Percentiles rank a stretch among this genome's conserved stretches.
Evolutionary conservation across 2,113 vertebrate species (phyloP).

Genomic region (Sceloporus undulatus): DNA sequence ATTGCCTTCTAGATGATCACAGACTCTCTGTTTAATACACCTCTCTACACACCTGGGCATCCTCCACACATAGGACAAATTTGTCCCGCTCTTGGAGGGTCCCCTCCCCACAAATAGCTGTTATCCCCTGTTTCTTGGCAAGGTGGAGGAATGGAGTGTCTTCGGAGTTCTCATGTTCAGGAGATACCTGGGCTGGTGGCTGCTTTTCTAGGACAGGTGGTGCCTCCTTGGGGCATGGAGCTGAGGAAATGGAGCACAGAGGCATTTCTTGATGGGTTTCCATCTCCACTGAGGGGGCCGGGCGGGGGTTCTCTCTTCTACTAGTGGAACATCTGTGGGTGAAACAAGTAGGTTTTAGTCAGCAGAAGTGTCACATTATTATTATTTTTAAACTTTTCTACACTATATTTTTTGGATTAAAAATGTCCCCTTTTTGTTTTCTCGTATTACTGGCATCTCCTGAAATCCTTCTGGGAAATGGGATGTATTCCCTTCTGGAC

Average conservation of each 20-base stretch:
- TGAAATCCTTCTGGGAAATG: too few relatives aligned
- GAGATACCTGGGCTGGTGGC: slow-evolving; percentile 59
- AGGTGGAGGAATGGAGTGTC: slow-evolving; percentile 84
- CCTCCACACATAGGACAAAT: too few relatives aligned
- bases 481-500: too few relatives aligned
- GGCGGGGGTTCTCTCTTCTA: slow-evolving; percentile 50
- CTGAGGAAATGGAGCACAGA: slow-evolving; percentile 71
- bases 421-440: too few relatives aligned
- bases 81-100: too few relatives aligned
- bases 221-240: slow-evolving; percentile 46
- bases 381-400: too few relatives aligned
- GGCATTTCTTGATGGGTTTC: slow-evolving; percentile 57
- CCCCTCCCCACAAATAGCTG: slow-evolving; percentile 77
- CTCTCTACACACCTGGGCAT: too few relatives aligned
- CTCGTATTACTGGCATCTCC: too few relatives aligned
- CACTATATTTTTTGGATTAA: neutral
- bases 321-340: slow-evolving; percentile 26
- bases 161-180: slow-evolving; percentile 76
- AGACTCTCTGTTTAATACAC: too few relatives aligned
- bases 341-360: slow-evolving; percentile 27
- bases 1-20: too few relatives aligned
- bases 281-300: slow-evolving; percentile 9
- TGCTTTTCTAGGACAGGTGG: slow-evolving; percentile 74
- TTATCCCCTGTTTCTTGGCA: slow-evolving; percentile 91
- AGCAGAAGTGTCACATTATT: neutral